Evolutionary conservation across 2,888 invertebrate species (phyloP).

Genomic region (Trachelus stipa): DNA sequence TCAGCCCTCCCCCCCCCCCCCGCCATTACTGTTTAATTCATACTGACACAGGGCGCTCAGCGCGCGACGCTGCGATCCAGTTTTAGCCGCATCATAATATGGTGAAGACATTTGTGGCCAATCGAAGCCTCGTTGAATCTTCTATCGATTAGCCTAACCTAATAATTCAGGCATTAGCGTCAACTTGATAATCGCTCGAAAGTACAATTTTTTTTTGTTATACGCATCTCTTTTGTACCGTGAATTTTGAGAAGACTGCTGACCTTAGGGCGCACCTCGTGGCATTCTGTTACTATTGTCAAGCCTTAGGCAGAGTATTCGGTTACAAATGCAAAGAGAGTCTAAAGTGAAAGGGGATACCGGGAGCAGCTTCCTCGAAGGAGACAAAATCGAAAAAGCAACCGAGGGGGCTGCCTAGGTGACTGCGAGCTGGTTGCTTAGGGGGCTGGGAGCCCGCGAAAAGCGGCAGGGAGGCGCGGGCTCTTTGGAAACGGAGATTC

Average conservation of each 20-base stretch:
- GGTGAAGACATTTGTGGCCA: background rate
- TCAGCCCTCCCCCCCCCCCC: conserved; percentile 21
- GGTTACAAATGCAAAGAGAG: conserved; percentile 26
- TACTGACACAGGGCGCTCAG: conserved; percentile 12
- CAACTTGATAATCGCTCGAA: background rate
- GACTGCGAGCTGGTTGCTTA: background rate
- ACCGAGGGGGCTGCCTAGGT: conserved; percentile 2
- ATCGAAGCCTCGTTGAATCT: background rate
- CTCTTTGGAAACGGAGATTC: background rate
- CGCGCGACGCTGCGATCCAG: conserved; percentile 19
- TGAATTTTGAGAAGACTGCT: conserved; percentile 29
- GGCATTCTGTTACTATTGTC: conserved; percentile 37
- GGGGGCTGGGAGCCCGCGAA: background rate
- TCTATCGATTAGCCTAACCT: background rate
- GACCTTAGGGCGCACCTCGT: conserved; percentile 32
- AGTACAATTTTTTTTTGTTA: background rate
- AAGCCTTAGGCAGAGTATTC: conserved; percentile 27
- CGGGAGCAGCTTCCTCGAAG: background rate
- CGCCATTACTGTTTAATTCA: conserved; percentile 34
- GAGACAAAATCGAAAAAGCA: conserved; percentile 10
- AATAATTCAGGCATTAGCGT: background rate
- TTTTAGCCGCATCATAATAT: background rate
- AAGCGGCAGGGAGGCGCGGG: background rate
- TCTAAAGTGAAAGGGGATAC: conserved; percentile 4
- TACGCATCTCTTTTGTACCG: background rate